phyloP scores from a whole-genome alignment of 2,797 vertebrate genomes.

The Pyrocephalus nanus region DNA sequence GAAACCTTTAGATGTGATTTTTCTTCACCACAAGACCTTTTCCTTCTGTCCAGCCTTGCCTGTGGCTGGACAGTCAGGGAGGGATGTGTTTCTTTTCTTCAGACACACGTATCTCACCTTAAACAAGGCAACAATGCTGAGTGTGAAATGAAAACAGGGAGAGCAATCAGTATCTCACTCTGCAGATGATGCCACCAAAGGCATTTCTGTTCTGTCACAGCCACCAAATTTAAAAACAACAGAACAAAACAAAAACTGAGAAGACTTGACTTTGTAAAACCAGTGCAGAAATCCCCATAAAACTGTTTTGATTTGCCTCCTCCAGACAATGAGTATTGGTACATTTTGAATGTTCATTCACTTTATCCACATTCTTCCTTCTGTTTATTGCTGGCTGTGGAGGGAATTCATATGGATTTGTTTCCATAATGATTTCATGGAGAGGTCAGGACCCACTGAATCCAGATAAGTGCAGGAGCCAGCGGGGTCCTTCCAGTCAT shows the following conservation, averaged over 20 bases:
- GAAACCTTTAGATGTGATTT: background rate
- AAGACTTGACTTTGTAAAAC: background rate
- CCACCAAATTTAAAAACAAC: background rate
- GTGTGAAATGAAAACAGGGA: background rate
- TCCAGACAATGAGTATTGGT: background rate
- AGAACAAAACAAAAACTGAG: no score
- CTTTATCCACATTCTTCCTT: background rate
- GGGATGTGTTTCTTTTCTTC: background rate
- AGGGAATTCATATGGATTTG: background rate
- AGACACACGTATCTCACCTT: background rate
- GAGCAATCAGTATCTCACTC: background rate
- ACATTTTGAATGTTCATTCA: background rate
- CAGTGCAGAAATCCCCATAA: background rate
- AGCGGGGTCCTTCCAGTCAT: background rate
- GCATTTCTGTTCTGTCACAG: background rate
- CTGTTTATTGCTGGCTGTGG: background rate
- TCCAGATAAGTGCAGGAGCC: background rate
- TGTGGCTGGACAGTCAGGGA: background rate
- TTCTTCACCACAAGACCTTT: background rate
- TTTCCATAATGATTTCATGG: background rate
- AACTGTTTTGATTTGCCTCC: background rate
- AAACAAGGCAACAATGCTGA: fast-evolving
- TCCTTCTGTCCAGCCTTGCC: background rate
- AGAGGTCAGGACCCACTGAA: background rate
- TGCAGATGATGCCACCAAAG: background rate